Base-by-base conservation (phyloP, 1,140 invertebrate genomes). In the Drosophila burlai region DNA sequence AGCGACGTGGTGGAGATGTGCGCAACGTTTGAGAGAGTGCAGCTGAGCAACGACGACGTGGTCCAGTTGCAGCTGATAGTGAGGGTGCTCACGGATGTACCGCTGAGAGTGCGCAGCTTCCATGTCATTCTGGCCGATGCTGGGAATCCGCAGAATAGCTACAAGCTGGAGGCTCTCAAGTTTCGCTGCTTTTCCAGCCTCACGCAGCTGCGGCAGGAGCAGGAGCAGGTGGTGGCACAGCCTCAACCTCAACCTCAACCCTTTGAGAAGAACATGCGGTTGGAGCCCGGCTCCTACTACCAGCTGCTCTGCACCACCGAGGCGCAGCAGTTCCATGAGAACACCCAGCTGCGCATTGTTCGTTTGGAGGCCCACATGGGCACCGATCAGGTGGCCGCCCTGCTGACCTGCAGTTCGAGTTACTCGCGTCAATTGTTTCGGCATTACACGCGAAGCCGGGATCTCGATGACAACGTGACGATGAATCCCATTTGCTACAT, bases 1-100 rank as follows among this genome's bases (percentile, higher is more conserved):
- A 93, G 93, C n/a, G 94, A 94, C 76, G 94, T 94, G 21, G 60
- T 95, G 40, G 94, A 95, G 86, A 93, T 94, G 16, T 94, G 94
- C 81, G 93, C 93, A 36, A 94, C 93, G 75, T 95, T 95, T 80
- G 94, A 93, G 21, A 93, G 94, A 57, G 83, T 91, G 26, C 94
- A 94, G 80, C 93, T 94, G 40, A 94, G 94, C 83, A 94, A 94
- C 77, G 94, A 95, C 91, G 94, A 94, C 69, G 82, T 81, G 13
- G 86, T 95, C 29, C 93, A 93, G 72, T 83, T 95, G 54, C 93
- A 94, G 76, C 54, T 95, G 4, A 94, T 94, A 91, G 93, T 94
- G 0, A 94, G 92, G 43, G 81, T 93, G 11, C 76, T 92, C 9
- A 85, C 92, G 3, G 89, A 93, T 66, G 92, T 93, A 3, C 92